A percentile compares a stretch with the other conserved stretches of the same genome.
phyloP scores from a whole-genome alignment of 53 echinoderm and acorn worm species.

The Temnopleurus reevesii region DNA sequence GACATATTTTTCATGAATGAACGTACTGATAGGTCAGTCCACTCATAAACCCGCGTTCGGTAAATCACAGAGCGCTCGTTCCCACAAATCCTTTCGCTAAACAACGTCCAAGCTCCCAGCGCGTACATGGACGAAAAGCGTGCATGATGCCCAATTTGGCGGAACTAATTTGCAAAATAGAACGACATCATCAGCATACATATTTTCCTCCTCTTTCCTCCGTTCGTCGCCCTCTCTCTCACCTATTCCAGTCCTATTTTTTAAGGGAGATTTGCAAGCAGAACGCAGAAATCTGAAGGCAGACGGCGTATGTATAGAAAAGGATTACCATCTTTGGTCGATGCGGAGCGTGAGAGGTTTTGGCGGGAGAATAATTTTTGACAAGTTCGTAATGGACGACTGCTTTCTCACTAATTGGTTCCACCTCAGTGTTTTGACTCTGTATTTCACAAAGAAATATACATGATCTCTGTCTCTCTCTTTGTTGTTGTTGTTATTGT shows the following conservation, averaged over 20 bases:
- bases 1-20: background rate
- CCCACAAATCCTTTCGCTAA: background rate
- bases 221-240: background rate
- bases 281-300: background rate
- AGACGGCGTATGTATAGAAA: slow-evolving; percentile 24
- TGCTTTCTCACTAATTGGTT: slow-evolving; percentile 8
- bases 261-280: background rate
- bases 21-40: background rate
- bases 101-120: background rate
- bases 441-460: background rate
- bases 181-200: background rate
- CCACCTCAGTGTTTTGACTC: background rate
- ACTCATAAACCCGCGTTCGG: slow-evolving; percentile 2
- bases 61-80: slow-evolving; percentile 7
- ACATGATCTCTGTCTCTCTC: no score
- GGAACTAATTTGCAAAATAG: slow-evolving; percentile 46
- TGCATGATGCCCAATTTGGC: slow-evolving; percentile 37
- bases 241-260: background rate
- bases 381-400: slow-evolving; percentile 28
- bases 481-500: no score
- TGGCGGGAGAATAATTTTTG: slow-evolving; percentile 35
- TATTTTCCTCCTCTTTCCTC: background rate
- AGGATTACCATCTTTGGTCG: slow-evolving; percentile 12
- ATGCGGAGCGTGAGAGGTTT: background rate
- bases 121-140: background rate